Base-by-base conservation (phyloP, 1,140 invertebrate species). In the Harlomillsia oculata region DNA sequence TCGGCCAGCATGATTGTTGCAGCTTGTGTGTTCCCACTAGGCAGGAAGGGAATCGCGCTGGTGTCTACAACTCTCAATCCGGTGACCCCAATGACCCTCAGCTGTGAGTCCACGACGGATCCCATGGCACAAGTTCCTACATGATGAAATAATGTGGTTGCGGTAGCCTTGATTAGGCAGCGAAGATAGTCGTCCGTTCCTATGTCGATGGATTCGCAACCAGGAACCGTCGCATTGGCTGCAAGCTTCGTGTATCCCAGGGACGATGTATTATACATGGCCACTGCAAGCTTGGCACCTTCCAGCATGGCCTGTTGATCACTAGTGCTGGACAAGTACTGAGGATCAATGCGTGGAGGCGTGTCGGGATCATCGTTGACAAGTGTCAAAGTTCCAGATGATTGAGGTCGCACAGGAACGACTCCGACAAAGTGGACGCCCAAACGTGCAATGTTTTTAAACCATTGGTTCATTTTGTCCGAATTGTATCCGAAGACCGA, bases 381-480 rank as follows among this genome's bases (percentile, higher is more conserved):
- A n/a, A 59, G 16, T 5, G 29, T 23, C 13, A 59, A 45, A 13
- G 53, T 30, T 36, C 46, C 46, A 4, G 29, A 18, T 49, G 29
- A 30, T 30, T 49, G 29, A 2, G 46, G 26, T 32, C 46, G 75
- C 28, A 94, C 69, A 1, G 90, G 67, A 1, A 89, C 69, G 0
- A 87, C 87, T 11, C 89, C 69, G 56, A 90, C 84, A 0, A 84
- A 85, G 84, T 87, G 91, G 0, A 84, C 86, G 64, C 91, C 89
- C 0, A 80, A 75, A 39, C 81, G 76, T 4, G 80, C 75, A 28
- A 91, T 69, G 0, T 87, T 85, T 63, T 89, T 88, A n/a, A n/a
- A n/a, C n/a, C n/a, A n/a, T n/a, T n/a, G n/a, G n/a, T n/a, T n/a
- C n/a, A n/a, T n/a, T n/a, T n/a, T n/a, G n/a, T n/a, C n/a, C n/a